Evolutionary conservation across 2,113 vertebrate genomes (phyloP).

Genomic region (Lepus timidus): DNA sequence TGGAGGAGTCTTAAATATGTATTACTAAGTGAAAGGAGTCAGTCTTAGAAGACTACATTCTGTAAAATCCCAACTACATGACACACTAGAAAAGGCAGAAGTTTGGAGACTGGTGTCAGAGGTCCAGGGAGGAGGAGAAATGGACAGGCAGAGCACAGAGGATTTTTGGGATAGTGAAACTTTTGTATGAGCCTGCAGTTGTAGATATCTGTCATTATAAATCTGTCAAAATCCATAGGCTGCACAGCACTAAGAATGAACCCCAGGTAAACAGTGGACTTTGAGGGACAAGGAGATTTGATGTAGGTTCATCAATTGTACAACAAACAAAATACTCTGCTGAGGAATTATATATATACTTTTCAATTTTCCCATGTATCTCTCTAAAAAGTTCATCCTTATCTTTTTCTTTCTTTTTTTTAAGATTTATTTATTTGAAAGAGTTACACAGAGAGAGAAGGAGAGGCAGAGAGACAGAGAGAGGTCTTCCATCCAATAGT

Average conservation of each 20-base stretch:
- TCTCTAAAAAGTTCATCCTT: background rate
- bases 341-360: background rate
- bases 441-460: no score
- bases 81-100: background rate
- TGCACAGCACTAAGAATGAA: background rate
- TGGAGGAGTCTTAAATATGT: background rate
- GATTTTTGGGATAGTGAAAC: background rate
- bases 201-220: background rate
- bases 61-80: background rate
- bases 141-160: background rate
- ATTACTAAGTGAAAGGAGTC: background rate
- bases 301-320: background rate
- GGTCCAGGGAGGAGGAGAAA: background rate
- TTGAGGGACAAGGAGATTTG: background rate
- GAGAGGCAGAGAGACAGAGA: no score
- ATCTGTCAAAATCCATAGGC: background rate
- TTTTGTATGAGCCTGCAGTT: background rate
- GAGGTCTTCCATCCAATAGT: no score
- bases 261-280: background rate
- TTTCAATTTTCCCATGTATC: background rate
- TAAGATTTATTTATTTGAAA: no score
- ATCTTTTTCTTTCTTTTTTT: background rate
- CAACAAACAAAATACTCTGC: background rate
- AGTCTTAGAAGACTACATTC: background rate
- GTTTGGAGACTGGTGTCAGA: background rate